A percentile compares a stretch with the other conserved stretches of the same genome.
Conservation (phyloP, 2,113 vertebrate genomes). For the Lepisosteus oculatus region DNA sequence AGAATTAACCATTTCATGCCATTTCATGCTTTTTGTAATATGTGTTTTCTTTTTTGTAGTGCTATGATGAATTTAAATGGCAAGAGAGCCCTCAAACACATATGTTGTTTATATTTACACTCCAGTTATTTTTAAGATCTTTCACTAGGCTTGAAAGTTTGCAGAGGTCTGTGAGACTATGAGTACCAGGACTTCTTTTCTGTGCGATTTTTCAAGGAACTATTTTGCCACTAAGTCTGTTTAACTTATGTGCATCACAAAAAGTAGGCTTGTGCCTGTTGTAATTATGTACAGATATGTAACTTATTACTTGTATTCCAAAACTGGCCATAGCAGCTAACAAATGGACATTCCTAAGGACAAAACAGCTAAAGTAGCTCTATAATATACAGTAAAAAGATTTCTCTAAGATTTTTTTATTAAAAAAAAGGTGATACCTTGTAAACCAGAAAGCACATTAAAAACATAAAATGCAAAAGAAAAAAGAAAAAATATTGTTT, state of each 20-base stretch:
- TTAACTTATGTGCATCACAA: conserved; percentile 39
- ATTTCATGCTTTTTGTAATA: too few species aligned
- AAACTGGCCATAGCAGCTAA: conserved; percentile 28
- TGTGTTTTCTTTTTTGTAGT: too few species aligned
- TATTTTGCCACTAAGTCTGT: conserved; percentile 23
- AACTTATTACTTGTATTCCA: conserved; percentile 68
- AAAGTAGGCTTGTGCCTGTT: conserved; percentile 26
- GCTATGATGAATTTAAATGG: too few species aligned
- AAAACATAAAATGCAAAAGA: conserved; percentile 40
- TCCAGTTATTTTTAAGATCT: too few species aligned
- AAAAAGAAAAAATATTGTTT: too few species aligned
- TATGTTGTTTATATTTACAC: too few species aligned
- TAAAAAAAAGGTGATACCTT: conserved; percentile 50
- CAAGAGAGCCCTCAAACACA: too few species aligned
- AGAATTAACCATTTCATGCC: too few species aligned
- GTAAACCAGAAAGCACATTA: conserved; percentile 50
- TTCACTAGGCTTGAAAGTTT: too few species aligned
- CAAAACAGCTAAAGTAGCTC: conserved; percentile 43
- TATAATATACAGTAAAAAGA: conserved; percentile 45
- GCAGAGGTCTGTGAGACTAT: too few species aligned
- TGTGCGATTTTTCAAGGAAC: too few species aligned
- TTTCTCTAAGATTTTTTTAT: conserved; percentile 63
- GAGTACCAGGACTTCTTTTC: too few species aligned
- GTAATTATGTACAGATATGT: conserved; percentile 84
- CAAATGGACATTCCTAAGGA: conserved; percentile 23